Evolutionary conservation across 2,888 invertebrate species (phyloP), one percentile per base, ranked within the genome.

Genomic region (Rhabditoides inermis): DNA sequence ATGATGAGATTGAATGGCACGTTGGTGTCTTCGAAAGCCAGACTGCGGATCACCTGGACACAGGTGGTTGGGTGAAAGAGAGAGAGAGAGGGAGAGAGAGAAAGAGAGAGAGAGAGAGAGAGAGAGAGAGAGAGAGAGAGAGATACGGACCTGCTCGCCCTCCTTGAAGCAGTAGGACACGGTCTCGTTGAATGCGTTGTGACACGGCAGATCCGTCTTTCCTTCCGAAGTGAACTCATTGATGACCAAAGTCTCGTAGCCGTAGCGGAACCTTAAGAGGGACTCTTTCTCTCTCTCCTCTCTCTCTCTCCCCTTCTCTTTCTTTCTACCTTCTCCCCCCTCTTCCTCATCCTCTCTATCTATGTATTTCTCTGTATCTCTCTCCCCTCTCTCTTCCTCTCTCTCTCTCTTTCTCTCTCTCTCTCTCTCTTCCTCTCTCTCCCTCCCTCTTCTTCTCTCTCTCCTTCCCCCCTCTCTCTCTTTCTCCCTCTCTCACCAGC

Each of bases 151-250:
- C 20, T 49, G 48, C 0, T 7, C 20, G 1, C 65, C 66, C 39
- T 42, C 53, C 10, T 50, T 61, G 50, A 40, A 55, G 53, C 51
- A 59, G 30, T 42, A 12, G 10, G 35, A 12, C 1, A 36, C 30
- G 6, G 36, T 10, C 6, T 45, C 41, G 3, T 20, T 30, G 0
- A 45, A 36, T n/a, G 51, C 41, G 30, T 10, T 10, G n/a, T 39
- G 35, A 45, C 70, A 70, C 0, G 60, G 44, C 39, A 65, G 87
- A 86, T 83, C 62, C 86, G 86, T 20, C 49, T 53, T 54, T 12
- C 50, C 35, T n/a, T 55, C 45, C 32, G 58, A 30, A 18, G 48
- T 22, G 35, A 65, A 72, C 44, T 70, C 63, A 40, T 65, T 70
- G 39, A 72, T 49, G 18, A 66, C 58, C 6, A 69, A 53, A 6